Base-by-base conservation (phyloP, 1,140 invertebrate genomes). In the Fopius arisanus region DNA sequence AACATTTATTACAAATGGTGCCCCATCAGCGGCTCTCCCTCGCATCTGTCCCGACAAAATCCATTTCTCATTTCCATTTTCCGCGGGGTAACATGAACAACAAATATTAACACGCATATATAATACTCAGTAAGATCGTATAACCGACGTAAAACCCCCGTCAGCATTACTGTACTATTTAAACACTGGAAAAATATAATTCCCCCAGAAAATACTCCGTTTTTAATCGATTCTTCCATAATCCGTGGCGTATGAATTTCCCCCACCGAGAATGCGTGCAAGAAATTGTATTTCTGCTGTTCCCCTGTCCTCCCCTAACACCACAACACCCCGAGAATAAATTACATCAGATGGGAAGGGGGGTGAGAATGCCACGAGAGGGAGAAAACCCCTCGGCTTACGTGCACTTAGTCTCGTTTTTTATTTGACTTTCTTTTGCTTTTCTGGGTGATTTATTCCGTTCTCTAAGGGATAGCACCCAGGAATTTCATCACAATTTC, bases 371-470 rank as follows among this genome's bases (percentile, higher is more conserved):
- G 23, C 21, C 23, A 59, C 9, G 19, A 19, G 54, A 26, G 54
- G 54, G 54, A 59, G 54, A 59, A n/a, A n/a, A n/a, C 9, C 10
- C 54, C 23, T 10, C 10, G 23, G 54, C 54, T 59, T 59, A 59
- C 23, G 14, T 59, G 54, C 54, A 59, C 54, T 59, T 28, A 59
- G 54, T 19, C 9, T 23, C 54, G 19, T 14, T 28, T 59, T 59
- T 59, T 59, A 26, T 59, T 59, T 59, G 21, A 59, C 43, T 59
- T 59, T 59, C 19, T 59, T 59, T 26, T 59, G 23, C 19, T 59
- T 26, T 28, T 26, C 54, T 9, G 54, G 19, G 26, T 14, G 10
- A 59, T 59, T 59, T 59, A 59, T 26, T 59, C 23, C 12, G 23
- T 21, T 26, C 54, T 59, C 23, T 9, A 28, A 59, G 54, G 23